These are phyloP conservation scores for Eucidaris tribuloides DNA, from an alignment of 35 echinoderm and acorn worm genomes.

Conservation along the genomic window DNA sequence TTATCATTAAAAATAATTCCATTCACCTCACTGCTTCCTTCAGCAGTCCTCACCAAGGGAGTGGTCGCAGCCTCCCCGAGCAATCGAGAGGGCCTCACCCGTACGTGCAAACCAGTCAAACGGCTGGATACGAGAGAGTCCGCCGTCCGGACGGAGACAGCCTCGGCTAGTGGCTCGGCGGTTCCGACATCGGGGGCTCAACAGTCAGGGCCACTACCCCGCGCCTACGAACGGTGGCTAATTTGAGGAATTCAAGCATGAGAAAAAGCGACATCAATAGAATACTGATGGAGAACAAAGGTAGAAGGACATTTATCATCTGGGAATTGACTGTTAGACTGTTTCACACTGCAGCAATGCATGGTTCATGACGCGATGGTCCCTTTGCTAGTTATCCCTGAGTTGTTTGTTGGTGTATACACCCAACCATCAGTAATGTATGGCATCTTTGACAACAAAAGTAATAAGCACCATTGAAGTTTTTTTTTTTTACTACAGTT, in stretches of 20 bases:
- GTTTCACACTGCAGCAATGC: too few species aligned
- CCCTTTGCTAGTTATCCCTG: neutral
- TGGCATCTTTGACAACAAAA: too few species aligned
- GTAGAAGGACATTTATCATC: slow-evolving; percentile 4
- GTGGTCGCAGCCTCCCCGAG: slow-evolving; percentile 66
- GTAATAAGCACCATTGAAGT: too few species aligned
- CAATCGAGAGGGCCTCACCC: slow-evolving; percentile 71
- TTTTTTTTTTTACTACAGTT: too few species aligned
- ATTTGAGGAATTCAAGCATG: slow-evolving; percentile 89
- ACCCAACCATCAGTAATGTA: too few species aligned
- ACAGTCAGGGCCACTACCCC: slow-evolving; percentile 64
- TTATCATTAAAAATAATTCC: neutral
- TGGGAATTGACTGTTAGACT: too few species aligned
- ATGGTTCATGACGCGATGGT: too few species aligned
- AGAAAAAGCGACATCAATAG: slow-evolving; percentile 89
- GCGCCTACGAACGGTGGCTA: slow-evolving; percentile 82
- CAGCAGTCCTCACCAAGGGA: slow-evolving; percentile 67
- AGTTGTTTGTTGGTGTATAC: neutral
- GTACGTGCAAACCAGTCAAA: slow-evolving; percentile 16
- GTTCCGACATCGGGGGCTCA: slow-evolving; percentile 12
- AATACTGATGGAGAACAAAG: slow-evolving; percentile 98
- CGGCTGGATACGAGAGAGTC: slow-evolving; percentile 72
- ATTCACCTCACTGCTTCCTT: neutral
- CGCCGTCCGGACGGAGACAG: slow-evolving; percentile 50
- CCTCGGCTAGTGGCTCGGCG: slow-evolving; percentile 61